These are phyloP conservation scores for Tortrix viridana DNA, from an alignment of 2,888 invertebrate genomes.

Conservation along the genomic window DNA sequence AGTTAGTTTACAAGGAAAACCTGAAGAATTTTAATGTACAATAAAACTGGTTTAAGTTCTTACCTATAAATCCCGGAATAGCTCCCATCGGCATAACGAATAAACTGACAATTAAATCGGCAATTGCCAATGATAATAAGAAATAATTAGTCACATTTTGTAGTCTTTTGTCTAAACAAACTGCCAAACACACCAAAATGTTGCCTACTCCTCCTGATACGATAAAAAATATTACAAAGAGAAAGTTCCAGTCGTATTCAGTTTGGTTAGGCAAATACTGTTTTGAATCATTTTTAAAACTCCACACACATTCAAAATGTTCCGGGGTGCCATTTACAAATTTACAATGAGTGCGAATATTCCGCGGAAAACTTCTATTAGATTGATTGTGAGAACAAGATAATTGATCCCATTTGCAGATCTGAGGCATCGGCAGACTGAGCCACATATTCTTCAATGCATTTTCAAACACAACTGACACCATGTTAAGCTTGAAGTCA, in stretches of 20 bases:
- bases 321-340: constrained; percentile 51
- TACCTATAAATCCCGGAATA: constrained; percentile 96
- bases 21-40: too few relatives aligned
- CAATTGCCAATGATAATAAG: constrained; percentile 95
- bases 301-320: constrained; percentile 71
- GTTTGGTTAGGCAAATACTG: constrained; percentile 51
- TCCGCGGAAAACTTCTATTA: constrained; percentile 71
- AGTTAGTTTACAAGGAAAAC: too few relatives aligned
- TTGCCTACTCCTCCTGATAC: constrained; percentile 95
- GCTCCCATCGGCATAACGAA: constrained; percentile 98
- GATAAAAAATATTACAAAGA: constrained; percentile 93
- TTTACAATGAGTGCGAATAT: constrained; percentile 53
- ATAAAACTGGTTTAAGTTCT: constrained; percentile 61
- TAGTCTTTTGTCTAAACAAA: constrained; percentile 93
- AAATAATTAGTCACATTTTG: constrained; percentile 99
- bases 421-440: constrained; percentile 60
- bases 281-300: constrained; percentile 58
- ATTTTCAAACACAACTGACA: constrained; percentile 69
- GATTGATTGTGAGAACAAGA: constrained; percentile 61
- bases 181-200: constrained; percentile 96
- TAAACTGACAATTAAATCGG: constrained; percentile 95
- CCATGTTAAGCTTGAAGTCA: constrained; percentile 73
- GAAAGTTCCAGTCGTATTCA: constrained; percentile 91
- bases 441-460: constrained; percentile 75
- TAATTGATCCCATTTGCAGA: constrained; percentile 66